These are phyloP conservation scores for Hanleya hanleyi DNA, from an alignment of 2,888 invertebrate species.

Conservation along the genomic window DNA sequence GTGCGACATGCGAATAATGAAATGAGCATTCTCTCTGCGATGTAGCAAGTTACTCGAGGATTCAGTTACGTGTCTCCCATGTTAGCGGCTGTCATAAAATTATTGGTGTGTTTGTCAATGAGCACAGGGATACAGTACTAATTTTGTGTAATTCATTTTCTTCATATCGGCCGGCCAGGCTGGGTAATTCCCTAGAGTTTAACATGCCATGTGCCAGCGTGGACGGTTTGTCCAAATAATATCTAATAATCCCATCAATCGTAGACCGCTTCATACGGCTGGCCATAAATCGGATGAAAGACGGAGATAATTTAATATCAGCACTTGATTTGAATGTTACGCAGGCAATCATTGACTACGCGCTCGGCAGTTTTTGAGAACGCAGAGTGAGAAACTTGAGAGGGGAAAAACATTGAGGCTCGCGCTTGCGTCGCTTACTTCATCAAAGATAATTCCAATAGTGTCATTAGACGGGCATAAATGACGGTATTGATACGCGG, in stretches of 20 bases:
- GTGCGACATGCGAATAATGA: too few relatives aligned
- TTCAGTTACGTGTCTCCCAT: too few relatives aligned
- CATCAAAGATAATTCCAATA: neutral
- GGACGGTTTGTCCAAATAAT: too few relatives aligned
- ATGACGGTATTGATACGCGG: neutral
- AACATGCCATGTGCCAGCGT: too few relatives aligned
- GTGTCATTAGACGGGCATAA: neutral
- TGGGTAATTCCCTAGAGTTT: too few relatives aligned
- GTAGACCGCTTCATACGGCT: neutral
- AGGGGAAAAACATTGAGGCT: neutral
- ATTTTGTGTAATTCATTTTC: too few relatives aligned
- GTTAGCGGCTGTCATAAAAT: too few relatives aligned
- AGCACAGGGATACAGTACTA: too few relatives aligned
- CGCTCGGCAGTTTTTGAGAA: neutral
- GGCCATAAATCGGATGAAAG: neutral
- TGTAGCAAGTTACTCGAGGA: too few relatives aligned
- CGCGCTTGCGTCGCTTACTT: neutral
- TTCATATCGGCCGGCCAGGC: too few relatives aligned
- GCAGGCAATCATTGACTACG: neutral
- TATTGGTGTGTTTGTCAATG: too few relatives aligned
- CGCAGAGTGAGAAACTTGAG: neutral
- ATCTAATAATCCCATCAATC: neutral
- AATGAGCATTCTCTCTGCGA: too few relatives aligned
- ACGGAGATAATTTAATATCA: neutral
- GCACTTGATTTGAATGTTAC: neutral